Conservation (phyloP, 30 jellyfish, hydroid and myxozoan genomes). For the Turritopsis dohrnii region DNA sequence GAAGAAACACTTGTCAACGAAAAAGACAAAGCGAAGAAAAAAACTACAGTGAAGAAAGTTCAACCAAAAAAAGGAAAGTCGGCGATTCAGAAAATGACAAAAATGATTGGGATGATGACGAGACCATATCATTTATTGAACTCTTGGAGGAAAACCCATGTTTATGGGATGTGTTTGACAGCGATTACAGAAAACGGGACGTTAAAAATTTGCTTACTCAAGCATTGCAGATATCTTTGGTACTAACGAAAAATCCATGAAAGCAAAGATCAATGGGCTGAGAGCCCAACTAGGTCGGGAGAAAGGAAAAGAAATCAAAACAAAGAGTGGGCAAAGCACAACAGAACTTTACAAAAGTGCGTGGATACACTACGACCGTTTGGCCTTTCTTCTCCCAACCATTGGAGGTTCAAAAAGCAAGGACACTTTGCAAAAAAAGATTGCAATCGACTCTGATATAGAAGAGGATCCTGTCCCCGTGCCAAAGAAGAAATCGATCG, state of each 20-base stretch:
- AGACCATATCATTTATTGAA: too few species aligned
- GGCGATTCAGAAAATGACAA: slow-evolving; percentile 12
- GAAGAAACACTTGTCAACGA: too few species aligned
- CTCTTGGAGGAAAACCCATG: slow-evolving; percentile 23
- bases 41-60: too few species aligned
- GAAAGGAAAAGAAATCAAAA: slow-evolving; percentile 24
- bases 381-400: slow-evolving; percentile 35
- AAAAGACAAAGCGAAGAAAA: too few species aligned
- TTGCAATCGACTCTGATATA: too few species aligned
- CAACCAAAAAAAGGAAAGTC: too few species aligned
- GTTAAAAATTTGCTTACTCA: slow-evolving; percentile 17
- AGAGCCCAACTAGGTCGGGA: slow-evolving; percentile 54
- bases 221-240: slow-evolving; percentile 18
- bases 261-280: slow-evolving; percentile 18
- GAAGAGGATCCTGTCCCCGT: too few species aligned
- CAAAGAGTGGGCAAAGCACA: slow-evolving; percentile 47
- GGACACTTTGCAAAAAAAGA: too few species aligned
- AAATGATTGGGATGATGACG: slow-evolving; percentile 1
- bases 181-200: slow-evolving; percentile 26
- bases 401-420: too few species aligned
- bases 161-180: slow-evolving; percentile 42
- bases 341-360: slow-evolving; percentile 36
- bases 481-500: too few species aligned
- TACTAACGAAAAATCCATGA: slow-evolving; percentile 8
- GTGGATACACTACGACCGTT: slow-evolving; percentile 39